Evolutionary conservation across 2,113 vertebrate species (phyloP), one percentile per base, ranked within the genome.

Genomic region (Epinephelus fuscoguttatus): DNA sequence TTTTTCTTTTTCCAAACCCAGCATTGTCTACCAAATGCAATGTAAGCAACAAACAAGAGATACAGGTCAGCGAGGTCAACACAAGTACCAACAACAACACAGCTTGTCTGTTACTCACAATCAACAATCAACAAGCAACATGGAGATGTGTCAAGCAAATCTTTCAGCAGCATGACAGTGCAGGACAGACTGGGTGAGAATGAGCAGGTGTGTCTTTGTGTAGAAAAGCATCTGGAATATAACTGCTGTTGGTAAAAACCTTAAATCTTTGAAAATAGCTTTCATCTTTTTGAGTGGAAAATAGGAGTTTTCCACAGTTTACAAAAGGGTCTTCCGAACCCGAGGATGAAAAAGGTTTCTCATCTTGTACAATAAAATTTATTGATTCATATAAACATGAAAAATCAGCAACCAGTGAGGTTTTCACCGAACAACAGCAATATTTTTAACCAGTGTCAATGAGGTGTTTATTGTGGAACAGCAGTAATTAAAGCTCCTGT

Each of bases 351-450:
- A 47, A 61, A 18, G 0, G 17, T 67, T 53, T 84, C 62, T 70
- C 33, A 30, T 78, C 0, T 53, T 75, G 23, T 68, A 78, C 25
- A 52, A 21, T 50, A 73, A 18, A 52, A 76, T 62, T 75, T 6
- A 12, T 50, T 27, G 50, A 82, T 77, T 69, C 76, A 57, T 75
- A 84, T 11, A 82, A 90, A 83, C 56, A 70, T 78, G 59, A 78
- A 89, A 89, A 78, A 78, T 55, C 33, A 11, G 45, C 18, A 27
- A 21, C 8, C 40, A 47, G 45, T 25, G 72, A 81, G 42, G 62
- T 84, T 86, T 87, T 85, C 49, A 66, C 67, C 75, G 55, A 70
- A 85, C 88, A 85, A 70, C 84, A 87, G 81, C 68, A 82, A 88
- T 78, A 82, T 23, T 37, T 82, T 70, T 50, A 11, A 81, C 70